Evolutionary conservation across 2,113 vertebrate genomes (phyloP), one percentile per base, ranked within the genome.

Genomic region (Nibea coibor): DNA sequence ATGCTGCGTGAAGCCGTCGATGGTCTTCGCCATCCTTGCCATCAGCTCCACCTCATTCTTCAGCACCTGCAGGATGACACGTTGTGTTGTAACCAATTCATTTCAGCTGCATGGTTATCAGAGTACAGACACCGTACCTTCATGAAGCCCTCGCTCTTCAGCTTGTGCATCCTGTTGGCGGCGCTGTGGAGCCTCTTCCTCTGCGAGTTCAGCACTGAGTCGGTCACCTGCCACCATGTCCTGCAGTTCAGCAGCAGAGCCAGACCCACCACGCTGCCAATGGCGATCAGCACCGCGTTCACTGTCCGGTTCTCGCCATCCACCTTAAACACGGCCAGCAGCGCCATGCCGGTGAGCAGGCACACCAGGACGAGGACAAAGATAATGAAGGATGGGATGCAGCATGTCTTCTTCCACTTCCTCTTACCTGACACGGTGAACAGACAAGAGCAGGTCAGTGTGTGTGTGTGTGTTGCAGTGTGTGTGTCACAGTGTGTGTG

Each of bases 91-190:
- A 39, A 39, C 35, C 6, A 39, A 39, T 7, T 39, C 7, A 9
- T 7, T 9, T 39, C 35, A 39, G 35, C 35, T 39, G 35, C 8
- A 8, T 8, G 35, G 35, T 39, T 39, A 2, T 39, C 35, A 39
- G 35, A 39, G 35, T 45, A 14, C 43, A 45, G 43, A 14, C 43
- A 3, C 35, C 76, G 72, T 24, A 98, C 98, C 95, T 99, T 99
- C 97, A 99, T 99, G 92, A 99, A 99, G 1, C 98, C 98, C 71
- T 99, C 98, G 0, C 97, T 98, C 91, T 99, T 99, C 77, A 99
- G 73, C 61, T 97, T 98, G 93, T 97, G 95, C 92, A 99, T 93
- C 88, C 90, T 97, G 93, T 97, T 97, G 83, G 98, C 98, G 12
- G 98, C 98, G 6, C 86, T 81, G 85, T 99, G 97, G 43, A 99